Conservation (phyloP, 2,797 vertebrate genomes). For the Sebastes iracundus region DNA sequence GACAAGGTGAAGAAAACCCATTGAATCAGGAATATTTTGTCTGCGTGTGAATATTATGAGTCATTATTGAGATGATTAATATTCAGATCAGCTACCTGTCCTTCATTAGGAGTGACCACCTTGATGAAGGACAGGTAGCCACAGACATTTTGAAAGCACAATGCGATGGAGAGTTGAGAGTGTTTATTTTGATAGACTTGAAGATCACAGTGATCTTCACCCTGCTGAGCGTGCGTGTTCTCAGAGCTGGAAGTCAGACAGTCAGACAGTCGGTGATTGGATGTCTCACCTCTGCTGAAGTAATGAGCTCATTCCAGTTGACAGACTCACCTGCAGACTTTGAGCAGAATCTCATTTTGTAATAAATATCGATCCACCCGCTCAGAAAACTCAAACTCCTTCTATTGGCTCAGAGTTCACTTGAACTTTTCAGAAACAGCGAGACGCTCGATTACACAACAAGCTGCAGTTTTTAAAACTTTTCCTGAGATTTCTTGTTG, state of each 20-base stretch:
- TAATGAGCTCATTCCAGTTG: conserved; percentile 15
- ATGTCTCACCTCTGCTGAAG: not conserved
- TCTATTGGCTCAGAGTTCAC: not conserved
- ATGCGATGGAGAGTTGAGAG: not conserved
- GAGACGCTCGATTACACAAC: not conserved
- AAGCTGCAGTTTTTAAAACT: not conserved
- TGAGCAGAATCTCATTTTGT: not conserved
- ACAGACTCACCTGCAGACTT: conserved; percentile 6
- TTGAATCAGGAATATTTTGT: not conserved
- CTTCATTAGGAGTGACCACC: not conserved
- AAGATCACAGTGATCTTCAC: not conserved
- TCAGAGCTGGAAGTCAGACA: not conserved
- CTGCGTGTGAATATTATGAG: not conserved
- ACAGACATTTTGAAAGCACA: not conserved
- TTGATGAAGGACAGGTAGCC: not conserved
- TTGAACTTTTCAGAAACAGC: not conserved
- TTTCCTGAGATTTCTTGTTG: not conserved
- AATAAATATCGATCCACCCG: conserved; percentile 6
- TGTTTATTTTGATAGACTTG: not conserved
- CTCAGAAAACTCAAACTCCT: not conserved
- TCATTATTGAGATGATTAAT: not conserved
- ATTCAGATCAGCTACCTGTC: not conserved
- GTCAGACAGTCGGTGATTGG: not conserved
- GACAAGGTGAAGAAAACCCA: not conserved
- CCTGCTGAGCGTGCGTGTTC: not conserved